phyloP scores from a whole-genome alignment of 1,140 invertebrate species.

The Calycopis cecrops region DNA sequence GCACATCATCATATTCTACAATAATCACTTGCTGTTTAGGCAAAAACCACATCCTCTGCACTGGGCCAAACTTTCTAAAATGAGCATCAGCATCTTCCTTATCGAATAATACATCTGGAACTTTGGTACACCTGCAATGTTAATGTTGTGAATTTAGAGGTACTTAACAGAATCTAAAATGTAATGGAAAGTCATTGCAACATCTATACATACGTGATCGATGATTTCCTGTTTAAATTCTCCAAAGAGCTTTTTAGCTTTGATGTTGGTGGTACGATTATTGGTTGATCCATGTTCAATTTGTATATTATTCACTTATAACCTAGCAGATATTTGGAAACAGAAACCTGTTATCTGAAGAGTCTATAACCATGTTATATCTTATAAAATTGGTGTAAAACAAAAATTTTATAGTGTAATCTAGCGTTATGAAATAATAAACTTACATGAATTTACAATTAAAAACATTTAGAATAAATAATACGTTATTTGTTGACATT shows the following conservation, averaged over 20 bases:
- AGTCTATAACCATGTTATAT: no score
- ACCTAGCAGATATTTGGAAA: no score
- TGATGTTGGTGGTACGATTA: conserved; percentile 35
- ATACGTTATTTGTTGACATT: no score
- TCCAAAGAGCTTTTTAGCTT: conserved; percentile 43
- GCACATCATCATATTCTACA: conserved; percentile 77
- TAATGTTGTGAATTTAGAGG: background rate
- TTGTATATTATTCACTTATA: no score
- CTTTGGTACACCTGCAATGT: conserved; percentile 75
- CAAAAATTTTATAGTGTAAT: no score
- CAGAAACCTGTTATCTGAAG: no score
- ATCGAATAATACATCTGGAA: conserved; percentile 79
- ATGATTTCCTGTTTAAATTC: conserved; percentile 48
- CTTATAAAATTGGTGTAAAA: no score
- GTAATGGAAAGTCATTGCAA: no score
- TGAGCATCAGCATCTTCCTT: conserved; percentile 77
- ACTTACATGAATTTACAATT: no score
- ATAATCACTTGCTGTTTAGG: conserved; percentile 77
- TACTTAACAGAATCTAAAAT: background rate
- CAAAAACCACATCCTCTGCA: conserved; percentile 77
- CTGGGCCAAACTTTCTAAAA: conserved; percentile 79
- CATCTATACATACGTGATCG: conserved; percentile 58
- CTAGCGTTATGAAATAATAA: no score
- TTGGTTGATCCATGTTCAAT: conserved; percentile 38
- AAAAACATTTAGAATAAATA: no score